Conservation (phyloP, 2,113 vertebrate genomes). For the Lophochroa leadbeateri region DNA sequence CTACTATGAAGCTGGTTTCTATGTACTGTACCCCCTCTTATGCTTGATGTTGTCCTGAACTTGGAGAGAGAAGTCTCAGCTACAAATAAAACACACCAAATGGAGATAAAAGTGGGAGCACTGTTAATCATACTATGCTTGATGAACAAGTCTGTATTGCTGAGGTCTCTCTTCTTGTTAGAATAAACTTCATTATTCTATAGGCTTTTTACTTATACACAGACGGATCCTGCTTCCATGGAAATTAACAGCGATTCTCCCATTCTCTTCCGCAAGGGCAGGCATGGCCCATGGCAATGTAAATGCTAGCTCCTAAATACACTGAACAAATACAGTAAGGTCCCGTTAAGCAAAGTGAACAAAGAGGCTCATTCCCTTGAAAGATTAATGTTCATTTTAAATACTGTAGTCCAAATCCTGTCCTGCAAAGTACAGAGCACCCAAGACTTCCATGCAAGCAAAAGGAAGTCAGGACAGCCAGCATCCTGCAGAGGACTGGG, state of each 20-base stretch:
- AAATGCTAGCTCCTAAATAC: not conserved
- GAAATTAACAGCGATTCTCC: not conserved
- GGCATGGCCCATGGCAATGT: not conserved
- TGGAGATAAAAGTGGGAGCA: not conserved
- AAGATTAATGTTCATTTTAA: not conserved
- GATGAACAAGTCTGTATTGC: not conserved
- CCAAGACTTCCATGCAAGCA: not conserved
- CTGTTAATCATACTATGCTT: not conserved
- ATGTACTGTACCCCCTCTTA: not conserved
- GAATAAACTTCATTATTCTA: not conserved
- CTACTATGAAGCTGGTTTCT: not conserved
- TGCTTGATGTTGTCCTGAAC: not conserved
- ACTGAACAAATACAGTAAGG: not conserved
- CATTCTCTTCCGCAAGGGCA: not conserved
- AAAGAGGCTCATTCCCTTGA: conserved; percentile 7
- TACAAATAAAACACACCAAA: not conserved
- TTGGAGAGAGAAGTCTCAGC: not conserved
- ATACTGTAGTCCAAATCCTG: not conserved
- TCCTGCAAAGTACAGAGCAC: not conserved
- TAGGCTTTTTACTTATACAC: not conserved
- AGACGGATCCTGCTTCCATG: not conserved
- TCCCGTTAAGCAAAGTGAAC: not conserved
- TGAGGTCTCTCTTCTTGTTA: not conserved
- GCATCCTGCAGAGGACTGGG: not conserved
- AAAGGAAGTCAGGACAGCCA: conserved; percentile 15